Conservation (phyloP, 2,888 invertebrate species). For the Julus scandinavius region DNA sequence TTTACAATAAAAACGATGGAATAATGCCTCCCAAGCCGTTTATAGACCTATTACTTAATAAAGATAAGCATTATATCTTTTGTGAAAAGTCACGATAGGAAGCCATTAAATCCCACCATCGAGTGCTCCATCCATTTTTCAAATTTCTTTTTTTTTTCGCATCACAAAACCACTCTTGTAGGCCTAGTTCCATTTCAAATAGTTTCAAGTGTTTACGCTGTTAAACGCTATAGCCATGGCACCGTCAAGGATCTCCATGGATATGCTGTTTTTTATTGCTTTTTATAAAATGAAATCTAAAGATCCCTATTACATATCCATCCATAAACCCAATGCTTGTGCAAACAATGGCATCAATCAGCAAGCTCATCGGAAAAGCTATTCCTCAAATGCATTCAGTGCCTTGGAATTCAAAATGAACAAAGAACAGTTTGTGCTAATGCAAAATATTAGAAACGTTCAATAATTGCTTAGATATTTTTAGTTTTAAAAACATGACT, state of each 20-base stretch:
- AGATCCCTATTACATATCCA: neutral
- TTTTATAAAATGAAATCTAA: neutral
- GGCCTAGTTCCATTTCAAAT: slow-evolving; percentile 4
- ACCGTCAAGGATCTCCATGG: neutral
- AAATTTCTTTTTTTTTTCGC: slow-evolving; percentile 17
- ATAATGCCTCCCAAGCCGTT: slow-evolving; percentile 23
- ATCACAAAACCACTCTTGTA: slow-evolving; percentile 6
- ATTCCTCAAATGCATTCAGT: no score
- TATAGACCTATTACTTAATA: slow-evolving; percentile 35
- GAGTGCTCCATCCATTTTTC: slow-evolving; percentile 38
- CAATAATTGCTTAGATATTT: no score
- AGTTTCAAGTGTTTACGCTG: slow-evolving; percentile 42
- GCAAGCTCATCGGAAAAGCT: no score
- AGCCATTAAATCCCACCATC: slow-evolving; percentile 39
- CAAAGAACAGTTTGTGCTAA: no score
- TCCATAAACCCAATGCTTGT: neutral
- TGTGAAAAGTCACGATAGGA: slow-evolving; percentile 39
- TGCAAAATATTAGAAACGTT: no score
- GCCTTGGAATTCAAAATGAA: no score
- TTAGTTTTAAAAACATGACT: no score
- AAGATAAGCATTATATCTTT: slow-evolving; percentile 34
- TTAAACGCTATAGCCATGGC: slow-evolving; percentile 16
- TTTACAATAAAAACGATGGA: slow-evolving; percentile 12
- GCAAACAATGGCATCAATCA: no score
- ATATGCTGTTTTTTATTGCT: neutral